Conservation (phyloP, 2,113 vertebrate species). For the Tupaia chinensis region DNA sequence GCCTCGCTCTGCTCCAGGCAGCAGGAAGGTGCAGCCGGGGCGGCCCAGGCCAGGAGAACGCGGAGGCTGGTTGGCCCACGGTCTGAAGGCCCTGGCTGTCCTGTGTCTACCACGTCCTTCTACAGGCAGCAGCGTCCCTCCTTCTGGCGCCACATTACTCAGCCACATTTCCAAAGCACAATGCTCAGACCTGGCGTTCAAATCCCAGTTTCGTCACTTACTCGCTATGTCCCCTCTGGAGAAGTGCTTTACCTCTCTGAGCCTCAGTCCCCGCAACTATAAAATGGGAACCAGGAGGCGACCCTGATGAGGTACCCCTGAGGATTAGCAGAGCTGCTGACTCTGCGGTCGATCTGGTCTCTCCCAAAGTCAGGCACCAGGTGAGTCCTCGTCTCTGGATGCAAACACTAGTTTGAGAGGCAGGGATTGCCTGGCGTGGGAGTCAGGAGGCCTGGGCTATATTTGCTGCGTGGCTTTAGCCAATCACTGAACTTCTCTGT, state of each 20-base stretch:
- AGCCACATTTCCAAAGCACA: neutral
- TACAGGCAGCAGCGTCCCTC: neutral
- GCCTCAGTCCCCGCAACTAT: neutral
- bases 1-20: neutral
- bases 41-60: neutral
- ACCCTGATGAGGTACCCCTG: neutral
- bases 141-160: fast-evolving
- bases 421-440: no score
- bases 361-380: neutral
- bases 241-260: neutral
- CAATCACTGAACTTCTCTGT: neutral
- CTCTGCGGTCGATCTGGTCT: neutral
- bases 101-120: fast-evolving
- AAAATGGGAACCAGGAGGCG: neutral
- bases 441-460: no score
- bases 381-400: neutral
- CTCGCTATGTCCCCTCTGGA: neutral
- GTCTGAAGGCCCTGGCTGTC: neutral
- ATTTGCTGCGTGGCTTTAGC: neutral
- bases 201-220: neutral
- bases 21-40: neutral
- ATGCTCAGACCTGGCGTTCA: neutral
- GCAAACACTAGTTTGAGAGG: fast-evolving
- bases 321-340: neutral
- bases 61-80: neutral